Base-by-base conservation (phyloP, 2,113 vertebrate genomes). In the Cnemophilus loriae region DNA sequence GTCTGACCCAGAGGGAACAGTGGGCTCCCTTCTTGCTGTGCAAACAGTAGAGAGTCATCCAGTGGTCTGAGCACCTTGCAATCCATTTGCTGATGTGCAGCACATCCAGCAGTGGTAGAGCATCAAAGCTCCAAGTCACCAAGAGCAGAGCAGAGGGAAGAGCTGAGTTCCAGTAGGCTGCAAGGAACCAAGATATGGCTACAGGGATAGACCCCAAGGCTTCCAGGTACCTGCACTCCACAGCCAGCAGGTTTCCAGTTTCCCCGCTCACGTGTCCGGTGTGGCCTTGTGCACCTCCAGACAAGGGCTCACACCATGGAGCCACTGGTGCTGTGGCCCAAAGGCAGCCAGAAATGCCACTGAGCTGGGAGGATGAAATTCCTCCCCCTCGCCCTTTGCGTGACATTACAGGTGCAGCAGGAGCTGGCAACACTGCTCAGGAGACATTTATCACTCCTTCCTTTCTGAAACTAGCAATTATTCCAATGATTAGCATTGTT, bases 401-500 rank as follows among this genome's bases (percentile, higher is more conserved):
- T 42, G 89, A 85, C 70, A 50, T 55, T 91, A 87, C 50, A 87
- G 84, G 89, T 87, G n/a, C 87, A 84, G 73, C 76, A 78, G 52
- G 65, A 89, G 56, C 65, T 46, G 46, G 74, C 46, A 89, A 69
- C 47, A 28, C 32, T 17, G n/a, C 28, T 93, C 70, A 20, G 87
- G 59, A 93, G 87, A 94, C n/a, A 82, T 65, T 87, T 79, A 17
- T 85, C 78, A 71, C 56, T 95, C 89, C 81, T 53, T 84, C 52
- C 77, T 76, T 89, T 79, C 50, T 61, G 84, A 93, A 93, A 79
- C 81, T 28, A 87, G 91, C 67, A 93, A 94, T 97, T 95, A 95
- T 84, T 55, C 53, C 53, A 76, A 60, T 7, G 10, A 93, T 68
- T 87, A 96, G 56, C 65, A 39, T 64, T 53, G 84, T 76, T 73